These are phyloP conservation scores for Bubo scandiacus DNA, from an alignment of 2,113 vertebrate species.

Conservation along the genomic window DNA sequence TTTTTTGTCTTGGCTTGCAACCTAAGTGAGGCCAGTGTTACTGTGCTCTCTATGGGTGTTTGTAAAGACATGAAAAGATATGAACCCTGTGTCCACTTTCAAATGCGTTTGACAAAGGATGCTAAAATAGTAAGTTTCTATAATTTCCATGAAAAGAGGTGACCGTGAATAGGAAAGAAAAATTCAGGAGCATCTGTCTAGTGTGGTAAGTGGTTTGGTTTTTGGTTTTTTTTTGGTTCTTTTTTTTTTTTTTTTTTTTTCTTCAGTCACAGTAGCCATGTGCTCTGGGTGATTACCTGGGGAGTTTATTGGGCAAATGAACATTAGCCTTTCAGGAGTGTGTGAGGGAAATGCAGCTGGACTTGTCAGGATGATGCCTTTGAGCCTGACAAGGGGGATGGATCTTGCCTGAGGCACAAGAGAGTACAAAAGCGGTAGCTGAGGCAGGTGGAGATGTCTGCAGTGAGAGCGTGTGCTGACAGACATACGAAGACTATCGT, in stretches of 20 bases:
- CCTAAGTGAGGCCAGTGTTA: neutral
- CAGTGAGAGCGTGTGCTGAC: neutral
- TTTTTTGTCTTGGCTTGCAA: neutral
- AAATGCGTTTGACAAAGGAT: neutral
- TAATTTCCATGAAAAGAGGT: neutral
- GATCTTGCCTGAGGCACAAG: neutral
- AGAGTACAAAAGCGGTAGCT: neutral
- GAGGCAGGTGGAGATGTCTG: neutral
- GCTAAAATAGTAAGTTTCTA: neutral
- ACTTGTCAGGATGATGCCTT: neutral
- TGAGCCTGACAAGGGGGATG: neutral
- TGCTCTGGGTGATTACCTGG: neutral
- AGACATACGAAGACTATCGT: neutral
- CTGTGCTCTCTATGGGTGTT: neutral
- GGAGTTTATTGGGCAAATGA: neutral
- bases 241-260: too few species aligned
- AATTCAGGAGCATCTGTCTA: neutral
- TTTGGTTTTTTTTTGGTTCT: too few species aligned
- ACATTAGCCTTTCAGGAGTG: neutral
- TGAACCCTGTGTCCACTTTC: neutral
- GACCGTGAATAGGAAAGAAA: neutral
- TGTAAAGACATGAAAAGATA: neutral
- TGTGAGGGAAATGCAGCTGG: neutral
- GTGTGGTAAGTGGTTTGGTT: neutral
- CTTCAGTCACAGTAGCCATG: neutral